A percentile compares a stretch with the other conserved stretches of the same genome.
Evolutionary conservation across 2,888 invertebrate genomes (phyloP).

Genomic region (Tetramorium bicarinatum): DNA sequence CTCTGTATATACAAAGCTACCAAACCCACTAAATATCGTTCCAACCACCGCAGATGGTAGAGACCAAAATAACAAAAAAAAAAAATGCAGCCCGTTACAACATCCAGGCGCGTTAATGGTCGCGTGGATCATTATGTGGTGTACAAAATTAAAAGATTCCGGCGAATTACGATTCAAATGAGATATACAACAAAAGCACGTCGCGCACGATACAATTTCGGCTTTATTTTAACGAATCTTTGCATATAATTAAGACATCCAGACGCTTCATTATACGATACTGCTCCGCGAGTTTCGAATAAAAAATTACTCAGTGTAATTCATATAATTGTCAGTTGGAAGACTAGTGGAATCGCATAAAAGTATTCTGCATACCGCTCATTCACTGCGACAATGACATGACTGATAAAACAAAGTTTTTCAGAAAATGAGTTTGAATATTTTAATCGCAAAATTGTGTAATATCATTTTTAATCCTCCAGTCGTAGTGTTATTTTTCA

Average conservation of each 20-base stretch:
- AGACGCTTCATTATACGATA: background rate
- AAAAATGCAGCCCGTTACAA: conserved; percentile 9
- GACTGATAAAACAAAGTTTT: background rate
- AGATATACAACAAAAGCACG: background rate
- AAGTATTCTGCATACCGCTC: background rate
- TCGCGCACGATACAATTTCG: no score
- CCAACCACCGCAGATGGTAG: conserved; percentile 8
- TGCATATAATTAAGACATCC: background rate
- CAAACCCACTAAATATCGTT: conserved; percentile 23
- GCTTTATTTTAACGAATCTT: background rate
- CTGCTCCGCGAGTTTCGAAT: background rate
- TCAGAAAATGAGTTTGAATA: background rate
- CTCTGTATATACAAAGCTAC: conserved; percentile 9
- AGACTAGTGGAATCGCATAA: background rate
- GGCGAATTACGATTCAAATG: background rate
- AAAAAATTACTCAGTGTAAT: background rate
- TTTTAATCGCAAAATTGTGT: background rate
- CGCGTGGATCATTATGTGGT: background rate
- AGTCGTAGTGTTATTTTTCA: no score
- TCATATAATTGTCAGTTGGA: background rate
- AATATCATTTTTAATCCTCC: background rate
- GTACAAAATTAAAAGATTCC: conserved; percentile 13
- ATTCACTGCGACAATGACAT: background rate
- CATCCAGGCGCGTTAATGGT: background rate
- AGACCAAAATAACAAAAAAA: conserved; percentile 24